A percentile compares a stretch with the other conserved stretches of the same genome.
Conservation (phyloP, 1,140 invertebrate genomes). For the Araneus ventricosus region DNA sequence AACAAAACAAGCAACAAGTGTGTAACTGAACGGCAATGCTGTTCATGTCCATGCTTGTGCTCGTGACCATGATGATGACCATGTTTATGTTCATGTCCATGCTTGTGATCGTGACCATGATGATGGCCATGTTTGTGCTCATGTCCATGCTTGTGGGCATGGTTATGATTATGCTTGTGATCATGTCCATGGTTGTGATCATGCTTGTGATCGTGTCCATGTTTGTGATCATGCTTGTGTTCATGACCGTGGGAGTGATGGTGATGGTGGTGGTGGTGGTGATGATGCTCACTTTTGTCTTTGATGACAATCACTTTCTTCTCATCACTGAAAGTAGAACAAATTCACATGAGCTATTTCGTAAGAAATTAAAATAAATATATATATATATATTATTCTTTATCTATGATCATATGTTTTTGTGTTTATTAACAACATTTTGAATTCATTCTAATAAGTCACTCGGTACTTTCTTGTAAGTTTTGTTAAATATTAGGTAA, state of each 20-base stretch:
- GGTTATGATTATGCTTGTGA: slow-evolving; percentile 36
- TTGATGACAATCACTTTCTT: slow-evolving; percentile 32
- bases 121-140: background rate
- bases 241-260: background rate
- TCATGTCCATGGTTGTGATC: slow-evolving; percentile 32
- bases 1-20: no score
- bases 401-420: background rate
- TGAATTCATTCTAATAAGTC: background rate
- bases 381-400: background rate
- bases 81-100: no score
- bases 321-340: background rate
- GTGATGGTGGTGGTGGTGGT: slow-evolving; percentile 18
- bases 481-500: no score
- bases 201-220: slow-evolving; percentile 36
- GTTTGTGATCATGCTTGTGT: slow-evolving; percentile 6
- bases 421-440: background rate
- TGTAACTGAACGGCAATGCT: no score
- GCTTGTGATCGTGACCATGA: no score
- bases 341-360: background rate
- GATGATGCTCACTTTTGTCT: slow-evolving; percentile 1
- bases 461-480: background rate
- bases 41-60: no score
- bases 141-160: slow-evolving; percentile 28
- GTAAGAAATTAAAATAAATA: background rate
- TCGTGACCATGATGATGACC: no score